Percentiles rank a stretch among this genome's conserved stretches.
These are phyloP conservation scores for Patella pellucida DNA, from an alignment of 2,888 invertebrate species.

Conservation along the genomic window DNA sequence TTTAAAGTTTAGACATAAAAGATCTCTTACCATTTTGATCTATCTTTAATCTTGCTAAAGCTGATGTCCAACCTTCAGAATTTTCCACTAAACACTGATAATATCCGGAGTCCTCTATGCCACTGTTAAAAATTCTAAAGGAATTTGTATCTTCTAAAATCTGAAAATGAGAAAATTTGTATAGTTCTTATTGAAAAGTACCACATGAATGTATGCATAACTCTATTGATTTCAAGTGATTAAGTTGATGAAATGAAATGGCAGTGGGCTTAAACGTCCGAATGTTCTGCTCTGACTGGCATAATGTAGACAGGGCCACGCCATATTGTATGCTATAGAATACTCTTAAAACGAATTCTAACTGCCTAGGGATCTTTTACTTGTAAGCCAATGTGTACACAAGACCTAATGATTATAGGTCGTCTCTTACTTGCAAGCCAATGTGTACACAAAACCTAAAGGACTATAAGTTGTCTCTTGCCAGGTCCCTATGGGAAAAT, in stretches of 20 bases:
- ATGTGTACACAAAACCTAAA: neutral
- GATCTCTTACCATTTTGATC: slow-evolving; percentile 15
- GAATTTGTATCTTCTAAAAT: slow-evolving; percentile 15
- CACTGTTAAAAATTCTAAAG: slow-evolving; percentile 23
- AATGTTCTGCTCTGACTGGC: no score
- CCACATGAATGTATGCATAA: no score
- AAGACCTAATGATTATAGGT: neutral
- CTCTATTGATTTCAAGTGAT: no score
- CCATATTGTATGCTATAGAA: no score
- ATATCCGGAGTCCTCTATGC: slow-evolving; percentile 27
- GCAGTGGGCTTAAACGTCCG: no score
- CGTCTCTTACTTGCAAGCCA: neutral
- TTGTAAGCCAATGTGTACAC: no score
- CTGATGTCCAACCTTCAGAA: slow-evolving; percentile 24
- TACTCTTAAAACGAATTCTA: no score
- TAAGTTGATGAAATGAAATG: neutral
- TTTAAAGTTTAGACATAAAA: no score
- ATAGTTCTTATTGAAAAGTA: no score
- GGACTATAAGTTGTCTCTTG: neutral
- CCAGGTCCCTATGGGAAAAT: no score
- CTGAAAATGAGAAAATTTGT: neutral
- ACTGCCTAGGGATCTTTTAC: no score
- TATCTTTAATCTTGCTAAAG: slow-evolving; percentile 17
- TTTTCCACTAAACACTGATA: slow-evolving; percentile 30
- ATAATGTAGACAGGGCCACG: no score